Base-by-base conservation (phyloP, 2,797 vertebrate genomes). In the Lophotriccus pileatus region DNA sequence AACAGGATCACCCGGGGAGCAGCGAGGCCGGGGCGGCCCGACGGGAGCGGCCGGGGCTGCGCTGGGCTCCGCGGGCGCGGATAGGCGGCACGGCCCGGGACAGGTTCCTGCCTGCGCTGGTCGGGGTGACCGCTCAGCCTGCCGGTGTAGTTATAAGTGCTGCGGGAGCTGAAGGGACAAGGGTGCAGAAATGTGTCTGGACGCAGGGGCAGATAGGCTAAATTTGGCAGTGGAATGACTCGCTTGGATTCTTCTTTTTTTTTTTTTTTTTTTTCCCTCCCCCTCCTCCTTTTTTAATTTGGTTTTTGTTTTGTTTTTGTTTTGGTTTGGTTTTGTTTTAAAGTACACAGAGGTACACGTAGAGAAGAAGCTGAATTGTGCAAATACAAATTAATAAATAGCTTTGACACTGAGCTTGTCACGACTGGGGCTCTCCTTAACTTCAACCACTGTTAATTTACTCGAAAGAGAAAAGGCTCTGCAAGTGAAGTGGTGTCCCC, bases 141-240 rank as follows among this genome's bases (percentile, higher is more conserved):
- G 37, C 23, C 52, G 28, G 32, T 84, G 81, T 28, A 47, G 50
- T 78, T 21, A 2, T 47, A 76, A 95, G 95, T 68, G 93, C 75
- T 46, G 74, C 82, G 36, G 89, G 84, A 89, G 36, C 87, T 90
- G 66, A 39, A 39, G 43, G 67, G 43, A 80, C 92, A 89, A 89
- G 91, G 69, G 55, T 39, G 78, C 46, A 80, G 79, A 88, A 79
- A 90, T 90, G 77, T 92, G 47, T 41, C 67, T 69, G 78, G 93
- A 90, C 37, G 41, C 25, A 9, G n/a, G 30, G 37, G 36, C 34
- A 87, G 73, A 88, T 86, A 91, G 84, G 92, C 91, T 95, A 64
- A 86, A 95, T 87, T 50, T 80, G 85, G 90, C 80, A 8, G n/a
- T 60, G 47, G 82, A 89, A 89, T 84, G 82, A 84, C 74, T 81